Percentiles rank a stretch among this genome's conserved stretches.
Conservation (phyloP, 37 sponge, comb jelly and placozoan species). For the Chondrosia reniformis region DNA sequence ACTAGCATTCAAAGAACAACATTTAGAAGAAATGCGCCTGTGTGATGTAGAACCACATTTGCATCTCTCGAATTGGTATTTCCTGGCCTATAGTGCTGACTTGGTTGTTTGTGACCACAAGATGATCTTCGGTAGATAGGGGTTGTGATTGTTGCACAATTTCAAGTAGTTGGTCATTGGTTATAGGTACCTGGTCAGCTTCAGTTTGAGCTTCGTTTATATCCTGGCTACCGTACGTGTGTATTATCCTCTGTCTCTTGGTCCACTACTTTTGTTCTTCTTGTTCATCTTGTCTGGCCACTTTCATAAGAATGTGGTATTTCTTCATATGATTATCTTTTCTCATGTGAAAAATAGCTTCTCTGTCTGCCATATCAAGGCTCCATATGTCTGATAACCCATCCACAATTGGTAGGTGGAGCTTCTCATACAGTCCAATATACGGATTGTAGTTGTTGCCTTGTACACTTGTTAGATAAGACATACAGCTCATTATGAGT, state of each 20-base stretch:
- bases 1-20: background rate
- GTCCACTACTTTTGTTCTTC: background rate
- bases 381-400: background rate
- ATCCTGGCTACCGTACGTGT: slow-evolving; percentile 7
- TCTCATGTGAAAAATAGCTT: background rate
- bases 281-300: background rate
- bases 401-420: background rate
- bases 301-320: slow-evolving; percentile 4
- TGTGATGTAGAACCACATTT: background rate
- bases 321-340: background rate
- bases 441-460: background rate
- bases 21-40: background rate
- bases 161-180: background rate
- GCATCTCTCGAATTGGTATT: background rate
- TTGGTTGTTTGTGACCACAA: no score
- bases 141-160: background rate
- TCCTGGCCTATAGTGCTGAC: no score
- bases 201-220: background rate
- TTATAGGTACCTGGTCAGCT: background rate
- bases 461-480: no score
- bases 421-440: background rate
- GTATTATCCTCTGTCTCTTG: background rate
- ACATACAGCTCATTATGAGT: slow-evolving; percentile 4
- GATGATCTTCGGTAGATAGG: background rate
- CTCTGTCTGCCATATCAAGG: background rate